Conservation (phyloP, 2,888 invertebrate species). For the Tachina grossa region DNA sequence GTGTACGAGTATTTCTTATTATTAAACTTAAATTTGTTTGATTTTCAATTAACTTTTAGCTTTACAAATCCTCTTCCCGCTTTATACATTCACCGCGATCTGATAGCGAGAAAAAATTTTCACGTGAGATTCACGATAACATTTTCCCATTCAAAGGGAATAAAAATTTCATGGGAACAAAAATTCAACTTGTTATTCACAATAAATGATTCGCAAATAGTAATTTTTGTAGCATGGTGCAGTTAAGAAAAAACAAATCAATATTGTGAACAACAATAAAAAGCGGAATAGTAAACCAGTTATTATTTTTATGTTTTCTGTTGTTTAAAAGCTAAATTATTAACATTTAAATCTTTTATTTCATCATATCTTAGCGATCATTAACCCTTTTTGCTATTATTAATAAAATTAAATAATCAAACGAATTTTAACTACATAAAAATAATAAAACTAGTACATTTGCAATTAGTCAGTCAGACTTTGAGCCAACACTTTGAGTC, state of each 20-base stretch:
- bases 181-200: no score
- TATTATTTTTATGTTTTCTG: background rate
- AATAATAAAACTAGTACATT: constrained; percentile 14
- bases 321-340: background rate
- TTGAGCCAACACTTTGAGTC: constrained; percentile 25
- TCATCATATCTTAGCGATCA: background rate
- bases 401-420: background rate
- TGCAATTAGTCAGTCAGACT: constrained; percentile 41
- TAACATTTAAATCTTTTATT: background rate
- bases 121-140: no score
- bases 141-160: no score
- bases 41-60: no score
- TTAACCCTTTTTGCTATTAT: constrained; percentile 28
- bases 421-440: background rate
- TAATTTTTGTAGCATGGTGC: background rate
- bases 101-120: no score
- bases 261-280: background rate
- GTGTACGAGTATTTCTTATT: no score
- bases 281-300: constrained; percentile 1
- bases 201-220: no score
- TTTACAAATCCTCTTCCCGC: no score
- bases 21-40: no score
- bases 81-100: no score
- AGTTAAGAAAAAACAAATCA: background rate
- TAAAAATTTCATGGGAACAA: no score